These are phyloP conservation scores for Jordanella pulchra DNA, from an alignment of 2,797 vertebrate genomes.

Conservation along the genomic window DNA sequence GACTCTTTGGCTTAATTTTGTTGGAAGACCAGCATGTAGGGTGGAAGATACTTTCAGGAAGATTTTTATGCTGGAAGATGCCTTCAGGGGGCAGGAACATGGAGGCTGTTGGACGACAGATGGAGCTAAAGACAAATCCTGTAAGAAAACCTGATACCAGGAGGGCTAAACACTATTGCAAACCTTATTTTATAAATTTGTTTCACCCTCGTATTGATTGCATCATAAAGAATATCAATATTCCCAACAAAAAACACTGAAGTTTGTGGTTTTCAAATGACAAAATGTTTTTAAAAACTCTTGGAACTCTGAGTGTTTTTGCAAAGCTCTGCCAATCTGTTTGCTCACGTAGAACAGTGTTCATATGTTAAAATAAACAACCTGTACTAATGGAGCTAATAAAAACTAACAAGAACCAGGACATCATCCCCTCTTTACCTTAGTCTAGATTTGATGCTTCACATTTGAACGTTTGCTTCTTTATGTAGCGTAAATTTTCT, in stretches of 20 bases:
- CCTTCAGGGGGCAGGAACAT: no score
- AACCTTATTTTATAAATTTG: no score
- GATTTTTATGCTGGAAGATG: no score
- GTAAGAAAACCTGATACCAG: no score
- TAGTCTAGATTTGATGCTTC: not conserved
- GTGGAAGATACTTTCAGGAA: not conserved
- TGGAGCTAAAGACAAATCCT: no score
- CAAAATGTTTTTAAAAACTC: not conserved
- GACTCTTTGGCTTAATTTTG: not conserved
- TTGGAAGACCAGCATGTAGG: not conserved
- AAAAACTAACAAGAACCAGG: not conserved
- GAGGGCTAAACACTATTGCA: no score
- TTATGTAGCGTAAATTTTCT: slow-evolving; percentile 42
- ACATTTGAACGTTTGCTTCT: slow-evolving; percentile 27
- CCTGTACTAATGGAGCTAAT: no score
- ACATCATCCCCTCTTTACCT: not conserved
- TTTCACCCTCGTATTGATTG: not conserved
- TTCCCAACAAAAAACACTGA: not conserved
- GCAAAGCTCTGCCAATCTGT: no score
- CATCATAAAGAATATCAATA: not conserved
- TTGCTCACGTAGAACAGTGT: no score
- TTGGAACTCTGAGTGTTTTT: not conserved
- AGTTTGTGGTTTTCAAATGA: not conserved
- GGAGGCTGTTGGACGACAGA: not conserved
- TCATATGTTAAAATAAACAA: not conserved